phyloP scores from a whole-genome alignment of 53 echinoderm and acorn worm genomes.

The Holothuria scabra region DNA sequence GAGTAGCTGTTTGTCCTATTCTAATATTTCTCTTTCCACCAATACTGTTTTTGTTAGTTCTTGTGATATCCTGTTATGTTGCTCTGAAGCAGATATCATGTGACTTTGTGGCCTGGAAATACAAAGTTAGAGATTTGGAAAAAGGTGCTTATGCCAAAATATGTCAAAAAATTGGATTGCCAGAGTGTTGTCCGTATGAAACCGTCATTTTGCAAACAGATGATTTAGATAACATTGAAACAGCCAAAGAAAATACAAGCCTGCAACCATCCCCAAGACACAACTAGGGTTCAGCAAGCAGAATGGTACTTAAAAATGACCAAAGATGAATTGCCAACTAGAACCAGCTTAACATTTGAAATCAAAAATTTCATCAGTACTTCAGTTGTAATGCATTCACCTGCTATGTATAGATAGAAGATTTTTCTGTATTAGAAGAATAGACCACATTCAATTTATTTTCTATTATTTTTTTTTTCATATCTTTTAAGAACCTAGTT shows the following conservation, averaged over 20 bases:
- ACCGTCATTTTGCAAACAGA: slow-evolving; percentile 71
- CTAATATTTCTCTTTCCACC: slow-evolving; percentile 74
- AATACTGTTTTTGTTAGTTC: slow-evolving; percentile 41
- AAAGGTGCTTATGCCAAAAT: slow-evolving; percentile 87
- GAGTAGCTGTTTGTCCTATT: slow-evolving; percentile 79
- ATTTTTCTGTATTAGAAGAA: too few relatives aligned
- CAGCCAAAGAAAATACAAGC: slow-evolving; percentile 57
- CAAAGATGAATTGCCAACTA: too few relatives aligned
- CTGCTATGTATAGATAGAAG: too few relatives aligned
- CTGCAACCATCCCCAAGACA: slow-evolving; percentile 44
- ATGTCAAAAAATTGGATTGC: slow-evolving; percentile 74
- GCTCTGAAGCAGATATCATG: slow-evolving; percentile 75
- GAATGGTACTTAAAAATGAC: too few relatives aligned
- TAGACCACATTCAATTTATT: too few relatives aligned
- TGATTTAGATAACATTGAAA: slow-evolving; percentile 66
- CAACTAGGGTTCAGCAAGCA: background rate
- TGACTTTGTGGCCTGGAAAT: slow-evolving; percentile 73
- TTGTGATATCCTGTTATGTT: slow-evolving; percentile 70
- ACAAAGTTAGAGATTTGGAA: slow-evolving; percentile 75
- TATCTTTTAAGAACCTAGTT: too few relatives aligned
- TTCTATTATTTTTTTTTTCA: too few relatives aligned
- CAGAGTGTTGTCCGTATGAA: slow-evolving; percentile 89
- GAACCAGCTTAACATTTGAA: too few relatives aligned
- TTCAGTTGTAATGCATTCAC: too few relatives aligned
- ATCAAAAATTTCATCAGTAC: too few relatives aligned